Conservation (phyloP, 2,888 invertebrate species). For the Eledone cirrhosa region DNA sequence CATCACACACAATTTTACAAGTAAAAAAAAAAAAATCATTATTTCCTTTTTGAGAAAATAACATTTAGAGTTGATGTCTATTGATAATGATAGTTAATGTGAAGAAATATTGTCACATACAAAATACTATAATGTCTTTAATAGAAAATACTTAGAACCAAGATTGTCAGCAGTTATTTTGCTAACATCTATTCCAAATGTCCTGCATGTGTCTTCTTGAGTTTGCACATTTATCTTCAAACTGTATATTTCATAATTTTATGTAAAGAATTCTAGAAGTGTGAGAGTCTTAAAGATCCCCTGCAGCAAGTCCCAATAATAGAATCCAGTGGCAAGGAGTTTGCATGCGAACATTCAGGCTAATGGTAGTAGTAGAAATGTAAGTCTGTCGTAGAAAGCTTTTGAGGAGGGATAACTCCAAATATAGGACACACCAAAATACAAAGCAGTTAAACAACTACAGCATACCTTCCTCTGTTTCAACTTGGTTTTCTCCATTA, state of each 20-base stretch:
- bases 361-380: constrained; percentile 25
- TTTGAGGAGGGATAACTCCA: constrained; percentile 27
- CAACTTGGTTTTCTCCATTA: constrained; percentile 27
- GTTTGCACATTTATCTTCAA: constrained; percentile 6
- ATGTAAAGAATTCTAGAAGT: too few relatives aligned
- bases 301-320: constrained; percentile 25
- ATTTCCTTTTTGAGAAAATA: too few relatives aligned
- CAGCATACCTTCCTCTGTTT: constrained; percentile 28
- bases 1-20: constrained; percentile 23
- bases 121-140: constrained; percentile 10
- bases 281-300: constrained; percentile 22
- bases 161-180: constrained; percentile 1
- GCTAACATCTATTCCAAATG: constrained; percentile 21
- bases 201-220: constrained; percentile 23
- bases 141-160: constrained; percentile 26
- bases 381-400: constrained; percentile 29
- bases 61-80: too few relatives aligned
- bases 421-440: constrained; percentile 29
- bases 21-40: constrained; percentile 20
- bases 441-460: constrained; percentile 28
- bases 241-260: too few relatives aligned
- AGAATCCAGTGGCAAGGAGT: constrained; percentile 25
- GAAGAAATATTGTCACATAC: constrained; percentile 21
- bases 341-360: constrained; percentile 29
- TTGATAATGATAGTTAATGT: constrained; percentile 4